Percentiles rank a stretch among this genome's conserved stretches.
These are phyloP conservation scores for Chaetophractus vellerosus DNA, from an alignment of 2,797 vertebrate genomes.

Conservation along the genomic window DNA sequence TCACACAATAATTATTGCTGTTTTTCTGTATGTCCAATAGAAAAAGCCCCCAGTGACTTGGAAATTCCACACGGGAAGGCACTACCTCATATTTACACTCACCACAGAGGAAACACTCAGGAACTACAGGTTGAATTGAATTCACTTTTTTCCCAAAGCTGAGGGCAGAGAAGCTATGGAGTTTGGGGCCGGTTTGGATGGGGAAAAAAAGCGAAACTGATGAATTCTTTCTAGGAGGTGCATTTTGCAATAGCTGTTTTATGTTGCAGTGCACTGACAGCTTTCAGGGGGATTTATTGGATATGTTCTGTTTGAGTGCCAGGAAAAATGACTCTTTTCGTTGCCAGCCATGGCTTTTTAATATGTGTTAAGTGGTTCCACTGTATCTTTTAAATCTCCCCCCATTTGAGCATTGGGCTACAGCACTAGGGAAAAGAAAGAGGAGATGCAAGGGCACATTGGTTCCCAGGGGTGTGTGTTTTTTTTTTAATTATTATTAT, in stretches of 20 bases:
- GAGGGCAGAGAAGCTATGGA: not conserved
- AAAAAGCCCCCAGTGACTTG: not conserved
- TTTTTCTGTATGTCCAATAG: not conserved
- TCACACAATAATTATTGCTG: rapidly evolving
- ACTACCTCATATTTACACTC: not conserved
- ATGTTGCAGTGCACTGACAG: not conserved
- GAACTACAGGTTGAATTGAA: not conserved
- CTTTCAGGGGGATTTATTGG: not conserved
- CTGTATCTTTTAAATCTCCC: not conserved
- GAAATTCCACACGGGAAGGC: too few species aligned
- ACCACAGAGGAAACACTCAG: not conserved
- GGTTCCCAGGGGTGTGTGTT: not conserved
- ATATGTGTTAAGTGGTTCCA: not conserved
- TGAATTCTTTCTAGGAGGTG: not conserved
- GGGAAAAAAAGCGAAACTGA: not conserved
- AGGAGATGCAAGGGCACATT: not conserved
- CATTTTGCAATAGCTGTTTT: not conserved
- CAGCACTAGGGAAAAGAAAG: not conserved
- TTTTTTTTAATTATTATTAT: not conserved
- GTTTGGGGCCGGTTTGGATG: not conserved
- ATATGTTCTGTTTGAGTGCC: not conserved
- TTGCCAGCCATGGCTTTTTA: not conserved
- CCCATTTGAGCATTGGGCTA: not conserved
- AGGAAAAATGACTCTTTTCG: not conserved
- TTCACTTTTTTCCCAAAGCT: not conserved